A percentile compares a stretch with the other conserved stretches of the same genome.
These are phyloP conservation scores for Apolygus lucorum DNA, from an alignment of 1,140 invertebrate species.

Conservation along the genomic window DNA sequence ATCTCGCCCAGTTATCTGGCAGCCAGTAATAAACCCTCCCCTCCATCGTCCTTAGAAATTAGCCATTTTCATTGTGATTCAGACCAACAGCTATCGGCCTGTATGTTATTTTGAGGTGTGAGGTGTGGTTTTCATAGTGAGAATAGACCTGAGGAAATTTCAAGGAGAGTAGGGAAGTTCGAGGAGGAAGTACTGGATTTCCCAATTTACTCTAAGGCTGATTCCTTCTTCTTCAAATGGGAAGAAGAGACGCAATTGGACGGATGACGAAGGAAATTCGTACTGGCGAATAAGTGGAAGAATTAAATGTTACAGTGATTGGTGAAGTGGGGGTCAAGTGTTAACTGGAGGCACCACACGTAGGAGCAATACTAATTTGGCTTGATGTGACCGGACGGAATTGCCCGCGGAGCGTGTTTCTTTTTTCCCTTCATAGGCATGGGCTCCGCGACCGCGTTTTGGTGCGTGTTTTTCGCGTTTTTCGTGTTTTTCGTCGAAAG, in stretches of 20 bases:
- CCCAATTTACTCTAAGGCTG: too few species aligned
- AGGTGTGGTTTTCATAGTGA: too few species aligned
- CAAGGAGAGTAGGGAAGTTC: too few species aligned
- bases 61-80: neutral
- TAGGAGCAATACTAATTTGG: constrained; percentile 15
- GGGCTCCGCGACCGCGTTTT: neutral
- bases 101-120: neutral
- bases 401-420: constrained; percentile 1
- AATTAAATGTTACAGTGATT: constrained; percentile 28
- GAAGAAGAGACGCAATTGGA: constrained; percentile 5
- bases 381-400: constrained; percentile 19
- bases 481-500: neutral
- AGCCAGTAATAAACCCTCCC: constrained; percentile 16
- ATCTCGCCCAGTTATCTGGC: constrained; percentile 6
- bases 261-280: constrained; percentile 11
- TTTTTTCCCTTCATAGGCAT: too few species aligned
- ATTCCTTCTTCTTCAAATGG: too few species aligned
- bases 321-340: constrained; percentile 29
- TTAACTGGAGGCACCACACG: constrained; percentile 22
- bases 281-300: constrained; percentile 5
- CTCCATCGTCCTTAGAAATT: constrained; percentile 10
- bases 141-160: too few species aligned
- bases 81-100: neutral
- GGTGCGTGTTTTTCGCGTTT: neutral
- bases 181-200: too few species aligned